These are phyloP conservation scores for Drosophila barbarae DNA, from an alignment of 2,888 invertebrate species.

Conservation along the genomic window DNA sequence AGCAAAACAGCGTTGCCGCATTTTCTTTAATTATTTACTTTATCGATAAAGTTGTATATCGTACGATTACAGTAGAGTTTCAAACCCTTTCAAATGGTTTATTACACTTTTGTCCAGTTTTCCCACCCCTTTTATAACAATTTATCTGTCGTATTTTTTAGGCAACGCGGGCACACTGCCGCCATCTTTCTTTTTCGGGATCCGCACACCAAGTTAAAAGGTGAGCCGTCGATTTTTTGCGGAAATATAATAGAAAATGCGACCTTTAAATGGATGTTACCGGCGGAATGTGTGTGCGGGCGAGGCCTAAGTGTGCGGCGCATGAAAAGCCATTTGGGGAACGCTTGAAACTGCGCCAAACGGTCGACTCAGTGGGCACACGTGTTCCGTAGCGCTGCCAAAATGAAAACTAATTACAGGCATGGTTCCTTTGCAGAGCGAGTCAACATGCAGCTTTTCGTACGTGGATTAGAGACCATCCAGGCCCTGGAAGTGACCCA, in stretches of 20 bases:
- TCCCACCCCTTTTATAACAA: not conserved
- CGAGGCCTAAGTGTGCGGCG: conserved; percentile 5
- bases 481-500: conserved; percentile 78
- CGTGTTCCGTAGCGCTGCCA: conserved; percentile 65
- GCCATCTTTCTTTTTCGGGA: conserved; percentile 77
- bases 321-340: conserved; percentile 25
- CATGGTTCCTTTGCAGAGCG: conserved; percentile 29
- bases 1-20: not conserved
- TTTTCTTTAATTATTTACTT: not conserved
- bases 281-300: conserved; percentile 2
- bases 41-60: too few species aligned
- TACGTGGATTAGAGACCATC: conserved; percentile 78
- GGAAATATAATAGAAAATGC: conserved; percentile 40
- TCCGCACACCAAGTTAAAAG: conserved; percentile 76
- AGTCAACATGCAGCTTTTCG: conserved; percentile 79
- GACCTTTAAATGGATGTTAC: conserved; percentile 17
- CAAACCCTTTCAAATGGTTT: not conserved
- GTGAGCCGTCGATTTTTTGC: conserved; percentile 66
- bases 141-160: too few species aligned
- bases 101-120: not conserved
- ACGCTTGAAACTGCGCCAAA: conserved; percentile 9
- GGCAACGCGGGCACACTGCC: not conserved
- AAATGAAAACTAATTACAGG: conserved; percentile 24
- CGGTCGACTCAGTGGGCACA: conserved; percentile 50
- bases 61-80: not conserved